Evolutionary conservation across 2,113 vertebrate genomes (phyloP).

Genomic region (Plotosus lineatus): DNA sequence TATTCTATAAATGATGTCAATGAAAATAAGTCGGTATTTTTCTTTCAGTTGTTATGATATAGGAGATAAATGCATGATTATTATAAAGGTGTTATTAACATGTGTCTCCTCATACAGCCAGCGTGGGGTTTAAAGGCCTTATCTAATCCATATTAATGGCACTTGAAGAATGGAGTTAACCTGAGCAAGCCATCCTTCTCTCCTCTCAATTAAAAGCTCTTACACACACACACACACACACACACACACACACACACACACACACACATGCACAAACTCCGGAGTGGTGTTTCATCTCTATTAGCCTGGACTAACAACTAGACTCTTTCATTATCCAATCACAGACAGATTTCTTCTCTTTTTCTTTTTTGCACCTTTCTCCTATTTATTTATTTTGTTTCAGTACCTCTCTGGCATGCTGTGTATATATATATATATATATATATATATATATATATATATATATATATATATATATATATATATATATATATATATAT

Average conservation of each 20-base stretch:
- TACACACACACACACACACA: constrained; percentile 32
- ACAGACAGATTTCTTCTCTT: constrained; percentile 69
- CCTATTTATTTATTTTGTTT: constrained; percentile 35
- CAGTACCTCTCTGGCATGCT: constrained; percentile 58
- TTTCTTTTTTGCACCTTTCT: constrained; percentile 50
- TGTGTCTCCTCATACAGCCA: constrained; percentile 33
- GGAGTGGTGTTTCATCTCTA: constrained; percentile 58
- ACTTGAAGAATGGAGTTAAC: constrained; percentile 53
- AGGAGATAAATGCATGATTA: constrained; percentile 9
- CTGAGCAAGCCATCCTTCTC: constrained; percentile 43
- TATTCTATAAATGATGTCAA: background rate
- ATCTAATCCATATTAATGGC: constrained; percentile 53
- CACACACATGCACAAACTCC: constrained; percentile 1
- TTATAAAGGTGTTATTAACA: constrained; percentile 40
- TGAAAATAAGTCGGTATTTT: constrained; percentile 18
- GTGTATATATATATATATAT: too few species aligned
- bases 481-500: too few species aligned
- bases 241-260: constrained; percentile 6
- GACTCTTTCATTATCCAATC: constrained; percentile 73
- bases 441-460: too few species aligned
- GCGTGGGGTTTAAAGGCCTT: constrained; percentile 35
- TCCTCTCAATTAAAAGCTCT: constrained; percentile 59
- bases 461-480: too few species aligned
- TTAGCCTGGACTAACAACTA: constrained; percentile 70
- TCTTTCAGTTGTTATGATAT: constrained; percentile 14